phyloP scores from a whole-genome alignment of 2,797 vertebrate genomes.

The Myotis daubentonii region DNA sequence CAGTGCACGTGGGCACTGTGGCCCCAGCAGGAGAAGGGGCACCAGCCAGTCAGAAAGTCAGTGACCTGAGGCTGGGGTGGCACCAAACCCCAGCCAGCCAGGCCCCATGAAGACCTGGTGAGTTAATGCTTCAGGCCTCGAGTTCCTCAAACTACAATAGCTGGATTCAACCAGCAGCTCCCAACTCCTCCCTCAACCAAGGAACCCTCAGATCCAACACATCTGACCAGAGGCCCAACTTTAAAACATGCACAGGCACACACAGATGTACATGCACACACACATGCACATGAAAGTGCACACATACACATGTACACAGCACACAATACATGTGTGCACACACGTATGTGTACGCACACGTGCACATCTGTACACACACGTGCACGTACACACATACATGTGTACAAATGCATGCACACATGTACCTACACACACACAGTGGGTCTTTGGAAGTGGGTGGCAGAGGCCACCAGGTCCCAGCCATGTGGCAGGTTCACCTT shows the following conservation, averaged over 20 bases:
- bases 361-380: fast-evolving
- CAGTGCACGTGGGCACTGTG: background rate
- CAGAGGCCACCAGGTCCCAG: background rate
- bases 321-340: fast-evolving
- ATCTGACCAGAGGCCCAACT: background rate
- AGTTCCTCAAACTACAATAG: background rate
- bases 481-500: fast-evolving
- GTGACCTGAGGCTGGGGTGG: fast-evolving
- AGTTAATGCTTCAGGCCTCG: background rate
- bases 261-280: fast-evolving
- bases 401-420: too few species aligned
- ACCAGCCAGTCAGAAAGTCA: background rate
- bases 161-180: background rate
- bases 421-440: background rate
- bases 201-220: background rate
- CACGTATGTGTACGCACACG: fast-evolving
- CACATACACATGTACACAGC: too few species aligned
- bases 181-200: background rate
- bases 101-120: fast-evolving
- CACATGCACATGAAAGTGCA: too few species aligned
- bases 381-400: fast-evolving
- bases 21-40: background rate
- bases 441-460: background rate
- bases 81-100: background rate
- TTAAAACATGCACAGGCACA: background rate